Base-by-base conservation (phyloP, 1,140 invertebrate species). In the Alviniconcha marisindica region DNA sequence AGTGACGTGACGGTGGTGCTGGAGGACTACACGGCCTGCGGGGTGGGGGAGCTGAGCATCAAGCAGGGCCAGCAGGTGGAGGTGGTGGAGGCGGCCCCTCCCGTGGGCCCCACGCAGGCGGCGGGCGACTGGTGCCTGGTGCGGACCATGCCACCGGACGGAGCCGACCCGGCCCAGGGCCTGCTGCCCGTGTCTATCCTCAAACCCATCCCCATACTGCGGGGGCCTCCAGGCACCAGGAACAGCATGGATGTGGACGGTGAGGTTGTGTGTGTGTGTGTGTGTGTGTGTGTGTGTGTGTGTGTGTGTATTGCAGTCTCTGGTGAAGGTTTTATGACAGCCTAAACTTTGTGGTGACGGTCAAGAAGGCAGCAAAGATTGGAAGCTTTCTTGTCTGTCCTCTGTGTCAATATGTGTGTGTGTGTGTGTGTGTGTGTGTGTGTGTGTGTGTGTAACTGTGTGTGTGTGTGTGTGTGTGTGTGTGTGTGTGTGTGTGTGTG, bases 151-250 rank as follows among this genome's bases (percentile, higher is more conserved):
- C 88, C 90, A 73, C 82, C 85, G 31, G 92, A 92, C 38, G 90
- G 89, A 2, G 84, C 87, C 12, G 89, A 90, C 71, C 85, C 90
- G 66, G n/a, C 95, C 94, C 95, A 96, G 18, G 97, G 97, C 28
- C 94, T 97, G 24, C 97, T 98, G 38, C 97, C 97, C 3, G 95
- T 96, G 1, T 94, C 95, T 82, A 95, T 96, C 79, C 95, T 98
- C 54, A 97, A 97, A 92, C 96, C 96, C 88, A 96, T 93, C 38
- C 88, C 91, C 44, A 87, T 86, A 28, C 77, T 92, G 44, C 87
- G 86, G 10, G 66, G 28, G 28, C 18, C 73, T 48, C 36, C 63
- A 3, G 89, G 90, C 12, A 87, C 88, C 21, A 89, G 92, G 56
- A 89, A 89, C 77, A 92, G 89, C 84, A 90, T 91, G 74, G 93